Evolutionary conservation across 2,888 invertebrate species (phyloP), one percentile per base, ranked within the genome.

Genomic region (Dugesia japonica): DNA sequence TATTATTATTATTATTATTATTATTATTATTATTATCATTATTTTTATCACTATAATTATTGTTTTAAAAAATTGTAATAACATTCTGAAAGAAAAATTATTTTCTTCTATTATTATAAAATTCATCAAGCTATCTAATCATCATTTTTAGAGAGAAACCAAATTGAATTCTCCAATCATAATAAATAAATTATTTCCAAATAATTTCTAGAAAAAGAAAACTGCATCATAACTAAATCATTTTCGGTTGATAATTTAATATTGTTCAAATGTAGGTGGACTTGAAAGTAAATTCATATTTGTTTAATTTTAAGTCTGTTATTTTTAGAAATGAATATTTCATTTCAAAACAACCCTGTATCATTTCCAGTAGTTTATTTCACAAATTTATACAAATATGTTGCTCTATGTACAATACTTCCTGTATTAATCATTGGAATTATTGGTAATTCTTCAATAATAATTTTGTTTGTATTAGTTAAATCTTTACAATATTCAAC

Each of bases 171-270:
- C 56, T 9, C 56, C 56, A 56, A 56, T 23, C 56, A 13, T 9
- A 56, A 56, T 56, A 56, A 56, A 56, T 56, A n/a, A 56, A 56
- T 56, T 56, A 56, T n/a, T 56, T 56, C 56, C 23, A 4, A 56
- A 56, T 20, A 56, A 13, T 56, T 56, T 56, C 4, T n/a, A 1
- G 23, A 56, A 56, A 23, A n/a, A 56, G 17, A 56, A 56, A 56
- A 56, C 23, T 56, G 23, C 9, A 4, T 56, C n/a, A 20, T 56
- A 56, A 20, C 20, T 56, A 56, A 56, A 56, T 20, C 23, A 56
- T 23, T 56, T 56, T 56, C 17, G 23, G 56, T 56, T n/a, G n/a
- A n/a, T 56, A 56, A 56, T 56, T 56, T 4, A 56, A 56, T 56
- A 56, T 20, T 20, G 1, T 56, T 56, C 56, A 23, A 20, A n/a